Base-by-base conservation (phyloP, 2,797 vertebrate species). In the Rhadinocentrus ornatus region DNA sequence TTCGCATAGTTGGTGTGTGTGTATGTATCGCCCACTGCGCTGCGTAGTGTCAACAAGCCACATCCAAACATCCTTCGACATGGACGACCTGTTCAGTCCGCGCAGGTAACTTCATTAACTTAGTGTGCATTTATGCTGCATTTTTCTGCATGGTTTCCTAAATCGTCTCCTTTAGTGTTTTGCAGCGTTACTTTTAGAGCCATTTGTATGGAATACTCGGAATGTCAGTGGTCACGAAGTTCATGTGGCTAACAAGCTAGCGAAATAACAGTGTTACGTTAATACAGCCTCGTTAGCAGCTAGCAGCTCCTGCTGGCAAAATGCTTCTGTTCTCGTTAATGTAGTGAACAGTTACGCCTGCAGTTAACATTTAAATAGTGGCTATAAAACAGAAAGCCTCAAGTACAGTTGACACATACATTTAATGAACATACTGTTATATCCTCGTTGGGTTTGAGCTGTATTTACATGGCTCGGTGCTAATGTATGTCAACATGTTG, bases 21-120 rank as follows among this genome's bases (percentile, higher is more conserved):
- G 66, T 77, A 81, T 81, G 89, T 90, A 86, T 92, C 92, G 92
- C 92, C 92, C 89, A 84, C 91, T 89, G 89, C 86, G 88, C 90
- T 85, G 92, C 93, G 90, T 89, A 94, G 93, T 94, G 93, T 94
- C 94, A 95, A 94, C 94, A 95, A 93, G 94, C 94, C 75, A 88
- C 86, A 92, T 93, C 93, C 81, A 91, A 81, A 93, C 95, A 94
- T 90, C 95, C 89, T 68, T 88, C 93, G 96, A 91, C 96, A 99
- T 99, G 98, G 98, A 99, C 85, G 97, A 97, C 93, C 94, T 97
- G 75, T 95, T 96, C 96, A 95, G 96, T 93, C 96, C 96, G 93
- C 94, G 96, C 95, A 99, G 98, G 98, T 99, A 98, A 96, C 95
- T 96, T 85, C 54, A 27, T 73, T 5, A 79, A 83, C 77, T 85